These are phyloP conservation scores for Mesocricetus auratus DNA, from an alignment of 2,113 vertebrate genomes.

Conservation along the genomic window DNA sequence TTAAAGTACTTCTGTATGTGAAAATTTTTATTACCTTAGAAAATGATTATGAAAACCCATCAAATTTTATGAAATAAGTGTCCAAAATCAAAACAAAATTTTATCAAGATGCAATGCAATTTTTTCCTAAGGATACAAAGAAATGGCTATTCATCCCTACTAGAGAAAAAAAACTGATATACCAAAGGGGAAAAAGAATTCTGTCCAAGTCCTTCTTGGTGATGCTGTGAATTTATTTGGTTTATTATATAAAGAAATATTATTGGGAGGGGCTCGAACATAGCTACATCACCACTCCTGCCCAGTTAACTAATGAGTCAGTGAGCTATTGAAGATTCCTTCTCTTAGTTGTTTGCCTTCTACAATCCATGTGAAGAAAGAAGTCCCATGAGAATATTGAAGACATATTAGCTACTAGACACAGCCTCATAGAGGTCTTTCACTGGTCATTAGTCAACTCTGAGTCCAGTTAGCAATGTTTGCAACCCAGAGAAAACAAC, in stretches of 20 bases:
- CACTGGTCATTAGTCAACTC: background rate
- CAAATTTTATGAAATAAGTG: background rate
- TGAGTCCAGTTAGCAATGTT: background rate
- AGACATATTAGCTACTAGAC: background rate
- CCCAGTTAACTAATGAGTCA: too few relatives aligned
- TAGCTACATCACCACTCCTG: background rate
- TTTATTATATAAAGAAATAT: background rate
- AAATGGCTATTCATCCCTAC: background rate
- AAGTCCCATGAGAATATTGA: background rate
- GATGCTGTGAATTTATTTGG: background rate
- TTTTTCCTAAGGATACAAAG: background rate
- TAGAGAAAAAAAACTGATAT: background rate
- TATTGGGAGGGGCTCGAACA: background rate
- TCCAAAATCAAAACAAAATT: slow-evolving; percentile 26
- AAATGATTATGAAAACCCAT: background rate
- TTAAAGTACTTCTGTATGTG: background rate
- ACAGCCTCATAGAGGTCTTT: background rate
- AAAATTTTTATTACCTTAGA: background rate
- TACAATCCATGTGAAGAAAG: background rate
- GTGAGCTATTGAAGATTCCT: background rate
- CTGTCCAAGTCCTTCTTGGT: background rate
- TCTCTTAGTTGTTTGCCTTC: too few relatives aligned
- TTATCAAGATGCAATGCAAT: background rate
- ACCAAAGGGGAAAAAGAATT: background rate
- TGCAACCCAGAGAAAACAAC: background rate